phyloP scores from a whole-genome alignment of 1,140 invertebrate genomes.

The Ceratina calcarata region DNA sequence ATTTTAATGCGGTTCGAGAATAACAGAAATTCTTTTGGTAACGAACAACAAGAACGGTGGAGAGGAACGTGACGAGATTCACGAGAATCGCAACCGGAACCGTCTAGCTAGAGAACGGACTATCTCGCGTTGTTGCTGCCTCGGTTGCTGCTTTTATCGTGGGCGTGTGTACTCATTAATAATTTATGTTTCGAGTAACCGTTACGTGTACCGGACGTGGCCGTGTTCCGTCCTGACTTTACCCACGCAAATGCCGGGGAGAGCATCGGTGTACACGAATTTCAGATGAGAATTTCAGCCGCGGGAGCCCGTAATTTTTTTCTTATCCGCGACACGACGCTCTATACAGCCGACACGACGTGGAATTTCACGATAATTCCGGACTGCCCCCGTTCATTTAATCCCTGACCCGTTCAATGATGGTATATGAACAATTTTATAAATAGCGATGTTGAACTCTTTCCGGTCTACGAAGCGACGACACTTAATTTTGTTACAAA shows the following conservation, averaged over 20 bases:
- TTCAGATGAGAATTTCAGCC: conserved; percentile 57
- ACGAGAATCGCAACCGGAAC: conserved; percentile 16
- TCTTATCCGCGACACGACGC: conserved; percentile 20
- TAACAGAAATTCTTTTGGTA: too few relatives aligned
- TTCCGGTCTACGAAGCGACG: too few relatives aligned
- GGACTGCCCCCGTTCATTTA: too few relatives aligned
- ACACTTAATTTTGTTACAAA: too few relatives aligned
- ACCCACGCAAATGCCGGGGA: conserved; percentile 32
- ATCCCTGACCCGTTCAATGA: too few relatives aligned
- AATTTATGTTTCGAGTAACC: conserved; percentile 61
- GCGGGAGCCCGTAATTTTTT: conserved; percentile 48
- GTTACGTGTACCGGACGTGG: conserved; percentile 56
- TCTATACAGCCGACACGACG: neutral
- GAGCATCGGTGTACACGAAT: conserved; percentile 56
- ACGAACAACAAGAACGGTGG: too few relatives aligned
- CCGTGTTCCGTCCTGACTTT: conserved; percentile 47
- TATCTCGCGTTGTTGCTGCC: conserved; percentile 22
- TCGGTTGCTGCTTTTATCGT: conserved; percentile 49
- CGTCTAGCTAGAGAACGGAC: conserved; percentile 24
- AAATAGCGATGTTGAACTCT: too few relatives aligned
- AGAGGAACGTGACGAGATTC: conserved; percentile 7
- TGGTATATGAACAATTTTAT: too few relatives aligned
- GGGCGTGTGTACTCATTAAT: conserved; percentile 63
- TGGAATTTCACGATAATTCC: neutral
- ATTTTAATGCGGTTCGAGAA: too few relatives aligned